Conservation (phyloP, 2,113 vertebrate species). For the Okapia johnstoni region DNA sequence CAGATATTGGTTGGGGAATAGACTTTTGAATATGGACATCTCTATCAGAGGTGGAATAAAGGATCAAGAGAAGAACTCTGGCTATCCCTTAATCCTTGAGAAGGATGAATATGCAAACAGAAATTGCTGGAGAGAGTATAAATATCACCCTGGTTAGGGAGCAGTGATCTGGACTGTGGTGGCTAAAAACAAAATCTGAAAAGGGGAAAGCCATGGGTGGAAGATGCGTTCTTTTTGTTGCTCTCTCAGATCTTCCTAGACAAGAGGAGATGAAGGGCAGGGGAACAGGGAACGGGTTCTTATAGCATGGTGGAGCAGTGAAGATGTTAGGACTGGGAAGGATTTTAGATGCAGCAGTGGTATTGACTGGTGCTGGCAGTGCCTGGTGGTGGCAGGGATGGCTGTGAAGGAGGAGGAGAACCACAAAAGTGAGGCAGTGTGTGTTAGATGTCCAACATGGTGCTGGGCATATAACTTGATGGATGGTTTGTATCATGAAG, state of each 20-base stretch:
- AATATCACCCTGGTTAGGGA: not conserved
- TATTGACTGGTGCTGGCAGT: too few species aligned
- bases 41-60: not conserved
- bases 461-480: not conserved
- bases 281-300: not conserved
- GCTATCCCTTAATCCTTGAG: not conserved
- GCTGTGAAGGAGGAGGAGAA: too few species aligned
- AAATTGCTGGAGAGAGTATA: not conserved
- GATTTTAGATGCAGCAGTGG: not conserved
- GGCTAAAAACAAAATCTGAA: not conserved
- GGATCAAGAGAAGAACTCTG: not conserved
- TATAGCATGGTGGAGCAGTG: not conserved
- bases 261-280: not conserved
- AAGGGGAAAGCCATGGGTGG: not conserved
- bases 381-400: not conserved
- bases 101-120: not conserved
- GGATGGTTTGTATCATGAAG: not conserved
- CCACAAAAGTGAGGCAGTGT: rapidly evolving
- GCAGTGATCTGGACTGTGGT: not conserved
- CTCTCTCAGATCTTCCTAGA: not conserved
- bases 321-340: not conserved
- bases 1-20: not conserved
- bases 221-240: not conserved
- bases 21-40: not conserved
- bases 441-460: not conserved